Evolutionary conservation across 2,113 vertebrate species (phyloP).

Genomic region (Oenanthe melanoleuca): DNA sequence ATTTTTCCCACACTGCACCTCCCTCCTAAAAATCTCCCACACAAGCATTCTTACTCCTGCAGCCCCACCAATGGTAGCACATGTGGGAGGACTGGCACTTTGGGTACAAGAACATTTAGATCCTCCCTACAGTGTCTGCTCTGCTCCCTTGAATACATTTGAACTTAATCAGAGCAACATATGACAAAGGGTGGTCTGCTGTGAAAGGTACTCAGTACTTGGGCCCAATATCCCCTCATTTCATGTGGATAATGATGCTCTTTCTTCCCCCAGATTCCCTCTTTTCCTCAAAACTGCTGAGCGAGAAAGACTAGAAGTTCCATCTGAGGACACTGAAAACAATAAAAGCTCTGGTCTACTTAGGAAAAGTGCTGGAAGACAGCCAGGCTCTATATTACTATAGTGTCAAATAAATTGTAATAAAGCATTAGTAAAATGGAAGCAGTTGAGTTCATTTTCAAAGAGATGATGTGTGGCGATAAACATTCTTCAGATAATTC

Average conservation of each 20-base stretch:
- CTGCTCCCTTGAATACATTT: constrained; percentile 29
- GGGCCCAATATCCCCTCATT: background rate
- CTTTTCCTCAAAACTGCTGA: constrained; percentile 12
- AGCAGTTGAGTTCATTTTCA: background rate
- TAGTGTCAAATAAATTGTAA: background rate
- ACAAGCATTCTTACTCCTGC: constrained; percentile 8
- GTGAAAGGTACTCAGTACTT: background rate
- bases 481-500: background rate
- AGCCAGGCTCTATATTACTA: background rate
- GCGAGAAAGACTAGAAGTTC: background rate
- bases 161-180: constrained; percentile 14
- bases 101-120: background rate
- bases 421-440: background rate
- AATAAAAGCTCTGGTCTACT: background rate
- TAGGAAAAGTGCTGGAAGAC: background rate
- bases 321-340: background rate
- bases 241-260: background rate
- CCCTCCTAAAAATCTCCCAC: constrained; percentile 11
- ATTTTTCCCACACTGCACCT: background rate
- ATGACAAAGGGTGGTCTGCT: background rate
- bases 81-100: constrained; percentile 23
- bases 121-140: background rate
- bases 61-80: background rate
- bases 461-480: background rate
- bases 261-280: background rate